These are phyloP conservation scores for Tetramorium bicarinatum DNA, from an alignment of 2,888 invertebrate species.

Conservation along the genomic window DNA sequence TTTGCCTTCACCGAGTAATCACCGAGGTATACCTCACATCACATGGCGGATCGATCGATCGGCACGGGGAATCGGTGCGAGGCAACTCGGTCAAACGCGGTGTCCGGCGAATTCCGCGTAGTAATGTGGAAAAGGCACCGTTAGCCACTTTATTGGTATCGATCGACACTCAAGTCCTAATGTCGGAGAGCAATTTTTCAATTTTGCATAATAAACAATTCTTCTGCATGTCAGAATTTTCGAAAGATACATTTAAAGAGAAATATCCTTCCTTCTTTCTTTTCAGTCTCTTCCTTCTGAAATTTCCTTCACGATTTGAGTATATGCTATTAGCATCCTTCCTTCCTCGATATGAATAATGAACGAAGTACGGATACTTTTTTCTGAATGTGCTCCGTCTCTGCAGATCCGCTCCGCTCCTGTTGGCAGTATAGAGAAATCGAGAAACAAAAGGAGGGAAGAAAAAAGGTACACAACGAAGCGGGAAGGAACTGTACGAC, in stretches of 20 bases:
- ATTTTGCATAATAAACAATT: too few species aligned
- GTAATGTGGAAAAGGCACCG: constrained; percentile 13
- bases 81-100: constrained; percentile 20
- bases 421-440: background rate
- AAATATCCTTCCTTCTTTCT: background rate
- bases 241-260: background rate
- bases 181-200: background rate
- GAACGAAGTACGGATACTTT: constrained; percentile 26
- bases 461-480: constrained; percentile 8
- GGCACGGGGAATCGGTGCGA: background rate
- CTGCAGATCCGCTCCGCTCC: background rate
- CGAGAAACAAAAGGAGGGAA: background rate
- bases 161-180: background rate
- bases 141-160: constrained; percentile 14
- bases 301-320: constrained; percentile 18
- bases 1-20: constrained; percentile 47
- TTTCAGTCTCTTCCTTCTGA: background rate
- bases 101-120: background rate
- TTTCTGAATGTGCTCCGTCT: constrained; percentile 21
- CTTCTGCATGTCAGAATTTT: background rate
- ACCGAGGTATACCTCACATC: constrained; percentile 49
- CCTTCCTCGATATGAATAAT: constrained; percentile 34
- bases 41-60: constrained; percentile 36
- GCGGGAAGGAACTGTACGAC: constrained; percentile 61
- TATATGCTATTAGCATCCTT: constrained; percentile 1